Evolutionary conservation across 2,888 invertebrate species (phyloP), one percentile per base, ranked within the genome.

Genomic region (Brachypalpus laphriformis): DNA sequence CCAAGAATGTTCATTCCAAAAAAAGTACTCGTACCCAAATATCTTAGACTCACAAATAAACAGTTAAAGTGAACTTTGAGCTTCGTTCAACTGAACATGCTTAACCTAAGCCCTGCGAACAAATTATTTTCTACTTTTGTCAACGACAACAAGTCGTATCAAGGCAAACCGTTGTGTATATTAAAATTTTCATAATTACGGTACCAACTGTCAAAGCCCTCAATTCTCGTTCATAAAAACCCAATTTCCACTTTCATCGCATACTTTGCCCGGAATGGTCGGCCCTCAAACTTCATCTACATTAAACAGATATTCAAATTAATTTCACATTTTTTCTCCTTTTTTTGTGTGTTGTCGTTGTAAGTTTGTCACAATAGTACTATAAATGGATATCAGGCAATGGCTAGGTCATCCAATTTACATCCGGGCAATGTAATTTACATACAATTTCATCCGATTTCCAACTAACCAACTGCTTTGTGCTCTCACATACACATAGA

Each of bases 351-450:
- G 45, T 45, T 72, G 47, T 25, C 16, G 51, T 51, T 61, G 68
- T 61, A 61, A 57, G 57, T 56, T 59, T 83, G 83, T 74, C 37
- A 59, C 75, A 80, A 70, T 70, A 45, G 65, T 63, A 42, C 51
- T 61, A 31, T 80, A 85, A 80, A 65, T 68, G 85, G 70, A 75
- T 80, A 75, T 65, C 74, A 65, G n/a, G 82, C 72, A 82, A 77
- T 63, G 82, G 83, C 74, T 83, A 75, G 85, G 85, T 85, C 85
- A 76, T 85, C 80, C 85, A 85, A 85, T 85, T 85, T 85, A 81
- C 85, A 85, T 85, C 71, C 66, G 71, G 85, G 75, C 75, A 81
- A 81, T 81, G 81, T 85, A 85, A 85, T 85, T 85, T 85, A 85
- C 85, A 85, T 85, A 85, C 59, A 85, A 81, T 76, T 85, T 81